Conservation (phyloP, 2,113 vertebrate genomes). For the Pristiophorus japonicus region DNA sequence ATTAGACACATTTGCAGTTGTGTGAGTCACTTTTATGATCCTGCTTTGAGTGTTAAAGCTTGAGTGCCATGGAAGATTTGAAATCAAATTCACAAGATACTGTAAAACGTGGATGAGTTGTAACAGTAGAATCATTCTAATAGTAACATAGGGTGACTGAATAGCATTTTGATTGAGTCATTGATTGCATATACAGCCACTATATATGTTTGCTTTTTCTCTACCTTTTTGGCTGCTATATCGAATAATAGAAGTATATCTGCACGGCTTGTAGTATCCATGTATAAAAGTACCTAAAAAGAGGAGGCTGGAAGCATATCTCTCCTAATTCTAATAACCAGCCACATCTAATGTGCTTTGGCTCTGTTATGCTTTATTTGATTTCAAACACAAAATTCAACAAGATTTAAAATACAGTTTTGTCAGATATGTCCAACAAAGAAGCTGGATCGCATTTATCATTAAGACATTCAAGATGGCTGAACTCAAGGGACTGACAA, state of each 20-base stretch:
- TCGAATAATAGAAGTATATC: background rate
- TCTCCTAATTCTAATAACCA: background rate
- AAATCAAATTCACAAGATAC: conserved; percentile 42
- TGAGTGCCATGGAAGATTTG: conserved; percentile 42
- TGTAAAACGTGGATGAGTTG: conserved; percentile 42
- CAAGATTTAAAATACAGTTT: conserved; percentile 8
- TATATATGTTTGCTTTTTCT: background rate
- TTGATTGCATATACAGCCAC: background rate
- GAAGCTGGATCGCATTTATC: background rate
- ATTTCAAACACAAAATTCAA: background rate
- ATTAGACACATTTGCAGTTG: conserved; percentile 43
- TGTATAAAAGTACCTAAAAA: background rate
- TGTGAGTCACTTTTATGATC: conserved; percentile 46
- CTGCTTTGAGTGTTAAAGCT: conserved; percentile 35
- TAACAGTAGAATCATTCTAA: conserved; percentile 39
- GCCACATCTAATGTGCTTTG: background rate
- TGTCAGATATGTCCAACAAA: background rate
- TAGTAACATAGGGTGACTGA: background rate
- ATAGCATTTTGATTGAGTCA: background rate
- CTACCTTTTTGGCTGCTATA: background rate
- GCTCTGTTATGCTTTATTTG: no score
- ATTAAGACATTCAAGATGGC: background rate
- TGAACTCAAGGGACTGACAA: background rate
- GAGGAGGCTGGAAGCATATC: background rate
- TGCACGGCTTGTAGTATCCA: background rate